A percentile compares a stretch with the other conserved stretches of the same genome.
phyloP scores from a whole-genome alignment of 2,797 vertebrate genomes.

The Melanotaenia pygmaea region DNA sequence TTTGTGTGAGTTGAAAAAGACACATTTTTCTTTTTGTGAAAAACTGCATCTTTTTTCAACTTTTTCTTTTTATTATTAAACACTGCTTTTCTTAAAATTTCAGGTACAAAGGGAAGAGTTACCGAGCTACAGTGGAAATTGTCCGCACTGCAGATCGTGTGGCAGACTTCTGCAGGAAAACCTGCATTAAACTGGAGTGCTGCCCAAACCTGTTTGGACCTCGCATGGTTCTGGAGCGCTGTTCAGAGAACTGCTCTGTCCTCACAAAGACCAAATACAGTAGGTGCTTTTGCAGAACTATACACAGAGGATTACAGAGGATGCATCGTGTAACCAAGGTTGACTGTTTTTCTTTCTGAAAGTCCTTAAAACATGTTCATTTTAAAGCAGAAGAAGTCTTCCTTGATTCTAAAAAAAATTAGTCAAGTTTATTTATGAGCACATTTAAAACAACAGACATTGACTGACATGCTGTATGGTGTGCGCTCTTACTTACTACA shows the following conservation, averaged over 20 bases:
- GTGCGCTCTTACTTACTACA: too few relatives aligned
- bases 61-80: background rate
- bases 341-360: background rate
- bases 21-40: background rate
- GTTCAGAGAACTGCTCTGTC: slow-evolving; percentile 98
- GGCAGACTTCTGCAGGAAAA: slow-evolving; percentile 96
- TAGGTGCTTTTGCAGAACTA: slow-evolving; percentile 69
- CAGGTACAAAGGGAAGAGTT: slow-evolving; percentile 99
- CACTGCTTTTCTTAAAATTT: slow-evolving; percentile 22
- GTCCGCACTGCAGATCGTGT: slow-evolving; percentile 95
- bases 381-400: too few relatives aligned
- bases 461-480: too few relatives aligned
- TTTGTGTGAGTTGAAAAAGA: background rate
- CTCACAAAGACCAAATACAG: slow-evolving; percentile 99
- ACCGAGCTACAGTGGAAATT: slow-evolving; percentile 96
- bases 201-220: slow-evolving; percentile 98
- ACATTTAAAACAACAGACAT: too few relatives aligned
- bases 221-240: slow-evolving; percentile 94
- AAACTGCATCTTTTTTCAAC: background rate
- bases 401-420: too few relatives aligned
- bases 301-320: background rate
- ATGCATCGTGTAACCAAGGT: slow-evolving; percentile 6
- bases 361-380: background rate
- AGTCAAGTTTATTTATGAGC: too few relatives aligned
- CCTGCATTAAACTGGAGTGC: slow-evolving; percentile 96